Base-by-base conservation (phyloP, 2,113 vertebrate species). In the Colossoma macropomum region DNA sequence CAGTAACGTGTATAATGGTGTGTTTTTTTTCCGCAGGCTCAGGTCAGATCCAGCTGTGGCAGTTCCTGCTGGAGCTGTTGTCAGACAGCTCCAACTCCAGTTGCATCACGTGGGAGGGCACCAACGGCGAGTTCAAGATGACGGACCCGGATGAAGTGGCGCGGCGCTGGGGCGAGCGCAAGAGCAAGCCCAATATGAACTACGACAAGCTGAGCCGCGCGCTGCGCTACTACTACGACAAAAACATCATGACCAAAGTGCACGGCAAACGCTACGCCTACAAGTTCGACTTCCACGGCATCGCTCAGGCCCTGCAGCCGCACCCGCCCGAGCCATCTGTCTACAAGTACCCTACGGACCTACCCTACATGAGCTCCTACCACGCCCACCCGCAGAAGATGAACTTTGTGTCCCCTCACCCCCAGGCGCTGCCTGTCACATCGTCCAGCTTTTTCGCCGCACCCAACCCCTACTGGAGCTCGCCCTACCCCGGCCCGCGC, bases 231-330 rank as follows among this genome's bases (percentile, higher is more conserved):
- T 97, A 97, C 89, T 97, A 97, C 0, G 96, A 97, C 90, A 97
- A 97, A 89, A 97, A 97, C 90, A 97, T 97, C 93, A 97, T 97
- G 96, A 97, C 96, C 93, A 97, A 97, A 75, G 96, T 97, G 76
- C 96, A 97, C 0, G 96, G 96, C 81, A 97, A 97, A 87, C 95
- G 96, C 85, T 97, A 97, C 0, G 96, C 96, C 83, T 97, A 97
- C 92, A 97, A 97, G 85, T 97, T 97, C 23, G 96, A 97, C 92
- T 97, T 97, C 94, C 96, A 97, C 0, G 96, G 96, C n/a, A 97
- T 97, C 0, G 95, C 96, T 62, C 96, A 97, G 91, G 96, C 96
- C 32, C 92, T 97, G 8, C 96, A 97, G 88, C 96, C 96, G 0
- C 96, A 97, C 74, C 96, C 96, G 0, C 95, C 96, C 0, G 96